Evolutionary conservation across 2,888 invertebrate species (phyloP).

Genomic region (Quadroppia sp.): DNA sequence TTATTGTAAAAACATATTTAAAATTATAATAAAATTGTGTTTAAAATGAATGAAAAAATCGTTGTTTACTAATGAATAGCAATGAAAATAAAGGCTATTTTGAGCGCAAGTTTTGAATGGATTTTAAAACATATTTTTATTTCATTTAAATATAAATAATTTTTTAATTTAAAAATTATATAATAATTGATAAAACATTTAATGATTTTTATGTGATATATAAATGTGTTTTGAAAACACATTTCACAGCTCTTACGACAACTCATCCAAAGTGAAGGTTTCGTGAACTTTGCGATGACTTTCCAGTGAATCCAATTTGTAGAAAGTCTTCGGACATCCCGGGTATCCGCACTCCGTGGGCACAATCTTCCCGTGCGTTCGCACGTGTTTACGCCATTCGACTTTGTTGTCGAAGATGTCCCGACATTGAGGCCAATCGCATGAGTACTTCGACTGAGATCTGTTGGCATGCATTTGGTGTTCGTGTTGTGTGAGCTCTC

Average conservation of each 20-base stretch:
- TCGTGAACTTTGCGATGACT: constrained; percentile 22
- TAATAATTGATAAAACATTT: too few species aligned
- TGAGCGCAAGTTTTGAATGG: too few species aligned
- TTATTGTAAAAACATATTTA: too few species aligned
- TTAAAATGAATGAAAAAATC: too few species aligned
- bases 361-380: constrained; percentile 21
- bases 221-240: too few species aligned
- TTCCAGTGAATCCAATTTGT: constrained; percentile 6
- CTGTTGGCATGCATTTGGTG: constrained; percentile 27
- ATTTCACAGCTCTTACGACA: constrained; percentile 9
- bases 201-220: too few species aligned
- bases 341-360: constrained; percentile 19
- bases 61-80: too few species aligned
- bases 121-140: too few species aligned
- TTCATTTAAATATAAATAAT: too few species aligned
- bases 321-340: constrained; percentile 13
- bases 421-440: constrained; percentile 30
- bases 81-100: too few species aligned
- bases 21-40: too few species aligned
- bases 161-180: too few species aligned
- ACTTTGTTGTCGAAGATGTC: constrained; percentile 22
- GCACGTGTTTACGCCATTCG: constrained; percentile 30
- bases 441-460: constrained; percentile 19
- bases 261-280: constrained; percentile 7
- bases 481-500: constrained; percentile 8